Conservation (phyloP, 2,888 invertebrate genomes). For the Lucinisca nassula region DNA sequence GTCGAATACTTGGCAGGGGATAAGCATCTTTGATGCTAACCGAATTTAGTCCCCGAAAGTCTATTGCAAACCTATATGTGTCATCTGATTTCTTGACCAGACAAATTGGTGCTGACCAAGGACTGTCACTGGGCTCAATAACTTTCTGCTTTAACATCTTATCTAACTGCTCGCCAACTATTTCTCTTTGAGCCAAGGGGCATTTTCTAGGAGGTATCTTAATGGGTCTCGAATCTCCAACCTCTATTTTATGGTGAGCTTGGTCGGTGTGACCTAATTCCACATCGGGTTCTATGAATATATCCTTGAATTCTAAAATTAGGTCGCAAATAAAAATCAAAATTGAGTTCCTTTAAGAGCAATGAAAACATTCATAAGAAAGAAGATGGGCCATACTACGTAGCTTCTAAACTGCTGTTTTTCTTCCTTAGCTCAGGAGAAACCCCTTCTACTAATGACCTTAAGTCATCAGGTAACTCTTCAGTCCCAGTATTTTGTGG, state of each 20-base stretch:
- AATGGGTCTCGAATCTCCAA: neutral
- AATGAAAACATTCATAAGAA: too few species aligned
- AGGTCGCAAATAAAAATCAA: too few species aligned
- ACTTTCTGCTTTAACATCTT: slow-evolving; percentile 1
- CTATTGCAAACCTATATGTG: neutral
- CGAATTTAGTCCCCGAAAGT: neutral
- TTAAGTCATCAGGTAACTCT: neutral
- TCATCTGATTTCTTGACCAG: neutral
- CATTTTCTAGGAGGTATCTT: neutral
- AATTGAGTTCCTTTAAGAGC: too few species aligned
- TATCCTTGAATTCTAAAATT: slow-evolving; percentile 26
- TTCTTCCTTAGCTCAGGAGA: neutral
- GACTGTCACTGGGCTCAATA: neutral
- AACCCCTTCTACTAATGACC: neutral
- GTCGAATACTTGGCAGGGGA: neutral
- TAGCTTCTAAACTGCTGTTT: neutral
- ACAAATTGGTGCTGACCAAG: too few species aligned
- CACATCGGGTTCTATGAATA: neutral
- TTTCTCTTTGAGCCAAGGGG: neutral
- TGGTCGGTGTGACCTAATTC: neutral
- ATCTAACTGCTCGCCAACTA: neutral
- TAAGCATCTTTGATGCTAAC: too few species aligned
- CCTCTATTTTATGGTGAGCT: slow-evolving; percentile 1
- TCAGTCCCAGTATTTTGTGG: neutral
- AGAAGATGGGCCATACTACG: too few species aligned